Conservation (phyloP, 2,113 vertebrate species). For the Centropus unirufus region DNA sequence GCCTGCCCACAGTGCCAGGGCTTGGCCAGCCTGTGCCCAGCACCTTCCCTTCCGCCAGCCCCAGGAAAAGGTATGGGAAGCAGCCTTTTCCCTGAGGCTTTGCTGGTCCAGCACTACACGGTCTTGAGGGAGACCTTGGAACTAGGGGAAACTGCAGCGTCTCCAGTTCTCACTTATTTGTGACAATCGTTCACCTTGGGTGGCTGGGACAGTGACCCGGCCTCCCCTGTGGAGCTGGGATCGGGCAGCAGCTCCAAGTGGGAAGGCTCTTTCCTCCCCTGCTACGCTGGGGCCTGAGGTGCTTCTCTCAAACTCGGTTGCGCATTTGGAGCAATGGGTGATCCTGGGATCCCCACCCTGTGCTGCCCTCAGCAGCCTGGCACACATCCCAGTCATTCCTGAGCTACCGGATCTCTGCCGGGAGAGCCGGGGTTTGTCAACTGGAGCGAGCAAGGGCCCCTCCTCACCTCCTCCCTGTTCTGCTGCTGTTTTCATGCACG, state of each 20-base stretch:
- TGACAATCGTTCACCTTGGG: slow-evolving; percentile 29
- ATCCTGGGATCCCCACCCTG: accelerated
- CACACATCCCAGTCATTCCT: accelerated
- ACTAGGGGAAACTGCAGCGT: accelerated
- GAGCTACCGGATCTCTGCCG: not conserved
- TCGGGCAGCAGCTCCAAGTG: not conserved
- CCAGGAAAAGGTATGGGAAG: not conserved
- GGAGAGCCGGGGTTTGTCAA: not conserved
- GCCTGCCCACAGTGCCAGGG: not conserved
- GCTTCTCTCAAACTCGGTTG: not conserved
- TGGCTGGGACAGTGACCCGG: not conserved
- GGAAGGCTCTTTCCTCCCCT: not conserved
- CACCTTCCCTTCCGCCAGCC: not conserved
- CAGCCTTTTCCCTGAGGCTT: not conserved
- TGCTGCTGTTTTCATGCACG: not conserved
- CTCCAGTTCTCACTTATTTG: not conserved
- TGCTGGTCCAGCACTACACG: not conserved
- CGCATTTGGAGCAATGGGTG: accelerated
- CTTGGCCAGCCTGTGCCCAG: not conserved
- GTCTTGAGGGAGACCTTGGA: not conserved
- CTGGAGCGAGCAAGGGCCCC: not conserved
- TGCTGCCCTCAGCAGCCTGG: not conserved
- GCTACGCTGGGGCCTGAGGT: not conserved
- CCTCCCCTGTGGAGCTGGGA: not conserved
- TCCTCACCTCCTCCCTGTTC: not conserved